Percentiles rank a stretch among this genome's conserved stretches.
Conservation (phyloP, 2,888 invertebrate species). For the Latrodectus hesperus region DNA sequence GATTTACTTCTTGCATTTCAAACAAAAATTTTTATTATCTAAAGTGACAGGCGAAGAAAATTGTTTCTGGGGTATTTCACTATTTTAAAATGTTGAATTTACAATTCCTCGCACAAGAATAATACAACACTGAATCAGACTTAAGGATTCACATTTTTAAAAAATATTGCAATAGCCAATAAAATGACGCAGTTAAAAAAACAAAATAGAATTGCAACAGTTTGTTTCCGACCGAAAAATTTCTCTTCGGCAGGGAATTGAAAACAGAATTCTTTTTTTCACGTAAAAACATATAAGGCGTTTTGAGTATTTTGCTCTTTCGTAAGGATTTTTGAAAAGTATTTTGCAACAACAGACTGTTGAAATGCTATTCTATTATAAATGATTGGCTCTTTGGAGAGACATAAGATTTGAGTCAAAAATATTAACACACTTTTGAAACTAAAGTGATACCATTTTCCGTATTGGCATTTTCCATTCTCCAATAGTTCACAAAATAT, state of each 20-base stretch:
- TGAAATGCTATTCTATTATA: slow-evolving; percentile 30
- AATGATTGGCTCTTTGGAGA: slow-evolving; percentile 19
- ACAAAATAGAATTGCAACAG: too few relatives aligned
- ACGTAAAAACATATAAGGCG: slow-evolving; percentile 9
- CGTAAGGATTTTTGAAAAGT: slow-evolving; percentile 21
- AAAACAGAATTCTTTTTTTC: too few relatives aligned
- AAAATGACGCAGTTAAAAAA: slow-evolving; percentile 21
- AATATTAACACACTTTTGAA: too few relatives aligned
- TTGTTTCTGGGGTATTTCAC: too few relatives aligned
- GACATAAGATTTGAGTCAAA: too few relatives aligned
- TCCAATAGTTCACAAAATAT: too few relatives aligned
- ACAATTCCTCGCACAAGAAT: background rate
- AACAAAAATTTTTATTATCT: too few relatives aligned
- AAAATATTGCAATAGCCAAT: slow-evolving; percentile 44
- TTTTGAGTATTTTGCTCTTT: slow-evolving; percentile 42
- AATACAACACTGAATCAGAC: background rate
- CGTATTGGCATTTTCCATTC: too few relatives aligned
- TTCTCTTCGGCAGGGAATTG: slow-evolving; percentile 7
- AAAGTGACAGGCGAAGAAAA: too few relatives aligned
- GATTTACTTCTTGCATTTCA: too few relatives aligned
- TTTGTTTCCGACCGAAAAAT: background rate
- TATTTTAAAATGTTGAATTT: slow-evolving; percentile 25
- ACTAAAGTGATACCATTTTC: too few relatives aligned
- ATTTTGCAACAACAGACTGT: slow-evolving; percentile 48
- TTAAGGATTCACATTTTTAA: slow-evolving; percentile 23